Evolutionary conservation across 2,797 vertebrate species (phyloP).

Genomic region (Sardinella longiceps): DNA sequence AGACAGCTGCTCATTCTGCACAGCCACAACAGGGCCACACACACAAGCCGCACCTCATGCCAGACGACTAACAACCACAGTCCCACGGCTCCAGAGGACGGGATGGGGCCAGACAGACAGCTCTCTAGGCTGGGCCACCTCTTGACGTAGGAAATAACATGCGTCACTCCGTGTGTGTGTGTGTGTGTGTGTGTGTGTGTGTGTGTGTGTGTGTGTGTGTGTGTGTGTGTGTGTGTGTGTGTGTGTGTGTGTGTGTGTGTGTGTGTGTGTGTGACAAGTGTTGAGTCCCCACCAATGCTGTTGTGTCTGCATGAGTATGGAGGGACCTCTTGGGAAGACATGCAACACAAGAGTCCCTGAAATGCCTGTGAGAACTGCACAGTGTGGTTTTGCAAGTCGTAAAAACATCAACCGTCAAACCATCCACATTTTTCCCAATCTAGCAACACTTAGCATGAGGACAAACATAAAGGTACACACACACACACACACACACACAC

Average conservation of each 20-base stretch:
- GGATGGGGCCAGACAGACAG: no score
- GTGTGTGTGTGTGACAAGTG: background rate
- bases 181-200: background rate
- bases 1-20: constrained; percentile 10
- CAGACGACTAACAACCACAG: background rate
- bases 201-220: background rate
- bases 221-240: background rate
- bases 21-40: background rate
- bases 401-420: background rate
- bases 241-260: constrained; percentile 3
- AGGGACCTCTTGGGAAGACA: background rate
- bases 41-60: background rate
- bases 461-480: background rate
- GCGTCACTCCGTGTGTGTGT: background rate
- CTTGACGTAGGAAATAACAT: background rate
- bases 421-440: background rate
- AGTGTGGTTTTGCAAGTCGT: constrained; percentile 19
- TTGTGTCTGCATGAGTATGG: background rate
- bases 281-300: background rate
- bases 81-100: background rate
- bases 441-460: background rate
- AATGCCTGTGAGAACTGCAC: constrained; percentile 2
- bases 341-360: background rate
- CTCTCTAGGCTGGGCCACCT: background rate
- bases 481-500: background rate